These are phyloP conservation scores for Virgularia gustaviana DNA, from an alignment of 92 coral and sea anemone genomes.

Conservation along the genomic window DNA sequence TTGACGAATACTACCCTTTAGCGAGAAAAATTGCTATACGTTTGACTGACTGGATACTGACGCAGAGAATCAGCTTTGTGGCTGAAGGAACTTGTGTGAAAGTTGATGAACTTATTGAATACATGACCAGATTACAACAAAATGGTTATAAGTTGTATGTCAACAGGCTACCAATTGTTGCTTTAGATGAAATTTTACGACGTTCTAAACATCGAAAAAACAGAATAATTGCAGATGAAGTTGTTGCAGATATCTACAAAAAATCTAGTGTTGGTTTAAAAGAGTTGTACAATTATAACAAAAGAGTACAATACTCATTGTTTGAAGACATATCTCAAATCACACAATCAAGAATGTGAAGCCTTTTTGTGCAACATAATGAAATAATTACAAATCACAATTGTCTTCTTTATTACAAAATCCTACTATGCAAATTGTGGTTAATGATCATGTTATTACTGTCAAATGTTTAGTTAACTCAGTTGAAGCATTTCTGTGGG, in stretches of 20 bases:
- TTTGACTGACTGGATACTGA: conserved; percentile 96
- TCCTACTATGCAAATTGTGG: too few species aligned
- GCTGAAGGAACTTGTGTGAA: conserved; percentile 99
- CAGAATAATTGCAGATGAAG: conserved; percentile 75
- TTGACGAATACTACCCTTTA: conserved; percentile 80
- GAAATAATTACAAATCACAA: not conserved
- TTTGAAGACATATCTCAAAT: too few species aligned
- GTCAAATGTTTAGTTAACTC: too few species aligned
- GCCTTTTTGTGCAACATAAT: not conserved
- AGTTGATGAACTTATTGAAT: conserved; percentile 74
- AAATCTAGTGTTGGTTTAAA: conserved; percentile 71
- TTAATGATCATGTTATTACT: too few species aligned
- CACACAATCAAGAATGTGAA: not conserved
- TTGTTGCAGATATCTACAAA: conserved; percentile 68
- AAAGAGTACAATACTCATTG: conserved; percentile 38
- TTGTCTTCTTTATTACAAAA: not conserved
- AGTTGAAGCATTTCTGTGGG: too few species aligned
- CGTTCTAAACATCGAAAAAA: conserved; percentile 76
- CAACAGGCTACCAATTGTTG: conserved; percentile 65
- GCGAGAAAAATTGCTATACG: conserved; percentile 86
- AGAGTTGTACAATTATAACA: conserved; percentile 63
- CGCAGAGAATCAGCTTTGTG: conserved; percentile 81
- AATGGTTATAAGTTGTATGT: conserved; percentile 78
- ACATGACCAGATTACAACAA: conserved; percentile 74
- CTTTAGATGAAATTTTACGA: conserved; percentile 59